Evolutionary conservation across 2,113 vertebrate species (phyloP), one percentile per base, ranked within the genome.

Genomic region (Burhinus oedicnemus): DNA sequence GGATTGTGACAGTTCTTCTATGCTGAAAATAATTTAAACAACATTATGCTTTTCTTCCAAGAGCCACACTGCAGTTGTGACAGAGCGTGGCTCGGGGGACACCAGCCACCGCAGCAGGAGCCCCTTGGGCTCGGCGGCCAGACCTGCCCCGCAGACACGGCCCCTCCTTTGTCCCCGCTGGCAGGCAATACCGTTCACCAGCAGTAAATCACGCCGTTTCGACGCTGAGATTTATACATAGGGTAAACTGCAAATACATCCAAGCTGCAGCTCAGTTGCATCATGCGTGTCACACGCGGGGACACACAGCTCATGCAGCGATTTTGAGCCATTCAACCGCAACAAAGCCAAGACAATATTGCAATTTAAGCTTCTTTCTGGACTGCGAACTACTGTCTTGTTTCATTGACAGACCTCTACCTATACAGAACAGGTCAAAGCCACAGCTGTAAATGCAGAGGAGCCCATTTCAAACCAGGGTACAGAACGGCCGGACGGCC

Each of bases 251-350:
- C 19, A n/a, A 15, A 25, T 5, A 32, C 5, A 12, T 4, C 14
- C 42, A 23, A n/a, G 5, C 9, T 15, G 69, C n/a, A n/a, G 75
- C 70, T 42, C 22, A 2, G 25, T 12, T 17, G 23, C 55, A 8
- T 18, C 11, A 6, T 13, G 36, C 18, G 0, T 3, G 29, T 61
- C 34, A 11, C 64, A 15, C 36, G 7, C 1, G 3, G 64, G 40
- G 30, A 12, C 3, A 5, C 30, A 23, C 21, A 21, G 66, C 42
- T 38, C 29, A 15, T 0, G 6, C 44, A 42, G 52, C 0, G 0
- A 9, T 30, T 47, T 22, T 42, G 66, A 72, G 34, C 52, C 12
- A 34, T 36, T 79, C 34, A 45, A 6, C 16, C 0, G 1, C 69
- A 57, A 27, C n/a, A 70, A 62, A 62, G 64, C 29, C 38, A 40